These are phyloP conservation scores for Drosophila bipectinata DNA, from an alignment of 1,140 invertebrate species.

Conservation along the genomic window DNA sequence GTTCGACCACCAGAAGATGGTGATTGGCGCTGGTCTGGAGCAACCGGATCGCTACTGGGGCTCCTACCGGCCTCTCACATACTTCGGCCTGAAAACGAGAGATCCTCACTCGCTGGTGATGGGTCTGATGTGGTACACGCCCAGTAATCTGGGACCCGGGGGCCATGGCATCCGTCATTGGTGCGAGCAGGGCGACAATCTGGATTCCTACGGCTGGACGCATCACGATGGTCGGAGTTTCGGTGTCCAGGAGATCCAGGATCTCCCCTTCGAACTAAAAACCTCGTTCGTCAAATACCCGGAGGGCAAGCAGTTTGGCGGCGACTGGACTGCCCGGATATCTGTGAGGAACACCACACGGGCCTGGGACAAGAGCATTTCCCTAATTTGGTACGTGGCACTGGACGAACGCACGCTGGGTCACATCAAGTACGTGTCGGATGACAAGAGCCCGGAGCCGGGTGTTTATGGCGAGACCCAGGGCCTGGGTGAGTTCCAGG, in stretches of 20 bases:
- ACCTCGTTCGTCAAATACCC: slow-evolving; percentile 95
- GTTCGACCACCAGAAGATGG: slow-evolving; percentile 87
- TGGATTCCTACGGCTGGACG: slow-evolving; percentile 93
- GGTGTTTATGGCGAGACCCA: slow-evolving; percentile 91
- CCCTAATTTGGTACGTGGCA: slow-evolving; percentile 91
- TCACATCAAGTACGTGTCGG: slow-evolving; percentile 85
- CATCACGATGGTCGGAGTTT: slow-evolving; percentile 96
- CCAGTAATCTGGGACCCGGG: slow-evolving; percentile 87
- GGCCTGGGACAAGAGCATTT: slow-evolving; percentile 85
- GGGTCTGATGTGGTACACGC: slow-evolving; percentile 98
- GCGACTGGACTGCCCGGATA: slow-evolving; percentile 96
- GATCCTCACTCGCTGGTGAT: slow-evolving; percentile 94
- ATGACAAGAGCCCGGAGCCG: slow-evolving; percentile 86
- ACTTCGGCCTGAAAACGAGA: slow-evolving; percentile 95
- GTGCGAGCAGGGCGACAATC: slow-evolving; percentile 95
- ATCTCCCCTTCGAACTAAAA: slow-evolving; percentile 90
- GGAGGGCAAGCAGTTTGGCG: slow-evolving; percentile 91
- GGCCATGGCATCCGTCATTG: slow-evolving; percentile 93
- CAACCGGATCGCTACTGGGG: slow-evolving; percentile 96
- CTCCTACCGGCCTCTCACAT: slow-evolving; percentile 93
- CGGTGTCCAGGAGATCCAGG: slow-evolving; percentile 95
- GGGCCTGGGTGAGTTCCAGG: slow-evolving; percentile 91
- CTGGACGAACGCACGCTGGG: slow-evolving; percentile 89
- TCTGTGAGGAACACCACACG: slow-evolving; percentile 85
- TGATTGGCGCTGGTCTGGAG: slow-evolving; percentile 88